Percentiles rank a stretch among this genome's conserved stretches.
Conservation (phyloP, 1,140 invertebrate genomes). For the Geopemphigus sp. region DNA sequence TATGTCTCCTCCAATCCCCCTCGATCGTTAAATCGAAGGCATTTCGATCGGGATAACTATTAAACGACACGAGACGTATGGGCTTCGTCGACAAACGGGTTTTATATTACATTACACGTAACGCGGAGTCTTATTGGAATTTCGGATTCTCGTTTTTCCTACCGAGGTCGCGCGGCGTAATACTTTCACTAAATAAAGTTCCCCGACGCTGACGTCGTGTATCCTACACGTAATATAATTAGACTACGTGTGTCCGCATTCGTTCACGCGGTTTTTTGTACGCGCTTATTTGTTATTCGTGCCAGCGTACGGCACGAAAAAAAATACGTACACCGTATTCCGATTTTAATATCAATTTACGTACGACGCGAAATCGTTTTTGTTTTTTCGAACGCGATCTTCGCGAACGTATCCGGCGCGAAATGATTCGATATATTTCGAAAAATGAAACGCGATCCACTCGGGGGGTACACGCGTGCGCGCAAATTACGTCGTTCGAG, state of each 20-base stretch:
- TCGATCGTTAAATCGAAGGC: too few relatives aligned
- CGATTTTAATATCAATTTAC: too few relatives aligned
- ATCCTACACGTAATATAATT: neutral
- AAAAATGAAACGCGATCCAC: too few relatives aligned
- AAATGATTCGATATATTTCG: too few relatives aligned
- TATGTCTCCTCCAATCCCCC: too few relatives aligned
- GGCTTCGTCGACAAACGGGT: conserved; percentile 13
- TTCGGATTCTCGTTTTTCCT: conserved; percentile 25
- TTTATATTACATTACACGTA: neutral
- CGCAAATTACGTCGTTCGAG: neutral
- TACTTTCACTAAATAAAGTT: conserved; percentile 5
- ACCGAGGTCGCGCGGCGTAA: neutral
- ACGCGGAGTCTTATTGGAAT: conserved; percentile 10
- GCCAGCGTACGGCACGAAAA: neutral
- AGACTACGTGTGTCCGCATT: neutral
- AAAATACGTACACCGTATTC: too few relatives aligned
- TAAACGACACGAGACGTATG: neutral
- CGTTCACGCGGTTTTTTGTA: neutral
- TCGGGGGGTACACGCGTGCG: too few relatives aligned
- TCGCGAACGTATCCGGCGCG: too few relatives aligned
- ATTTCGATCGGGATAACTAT: neutral
- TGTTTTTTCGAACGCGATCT: too few relatives aligned
- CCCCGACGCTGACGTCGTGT: neutral
- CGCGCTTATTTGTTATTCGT: neutral
- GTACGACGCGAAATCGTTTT: too few relatives aligned